These are phyloP conservation scores for Watsonalla binaria DNA, from an alignment of 2,888 invertebrate species.

Conservation along the genomic window DNA sequence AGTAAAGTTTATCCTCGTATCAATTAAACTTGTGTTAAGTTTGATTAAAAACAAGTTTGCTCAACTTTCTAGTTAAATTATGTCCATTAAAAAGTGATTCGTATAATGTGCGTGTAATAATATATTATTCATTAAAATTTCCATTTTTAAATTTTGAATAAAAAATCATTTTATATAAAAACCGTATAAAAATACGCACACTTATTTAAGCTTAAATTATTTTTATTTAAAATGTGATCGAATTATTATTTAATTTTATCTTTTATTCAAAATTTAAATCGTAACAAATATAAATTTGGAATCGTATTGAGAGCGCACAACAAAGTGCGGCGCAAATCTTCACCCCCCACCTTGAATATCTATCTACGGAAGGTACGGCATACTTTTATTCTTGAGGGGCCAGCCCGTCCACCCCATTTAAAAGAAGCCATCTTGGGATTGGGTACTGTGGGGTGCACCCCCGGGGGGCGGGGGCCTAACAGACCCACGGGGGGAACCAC, in stretches of 20 bases:
- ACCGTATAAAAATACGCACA: neutral
- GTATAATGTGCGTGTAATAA: too few relatives aligned
- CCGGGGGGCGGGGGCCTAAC: slow-evolving; percentile 33
- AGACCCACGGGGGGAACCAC: slow-evolving; percentile 54
- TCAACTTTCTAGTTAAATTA: slow-evolving; percentile 6
- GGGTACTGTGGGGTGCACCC: slow-evolving; percentile 43
- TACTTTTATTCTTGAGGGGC: slow-evolving; percentile 76
- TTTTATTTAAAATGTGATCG: too few relatives aligned
- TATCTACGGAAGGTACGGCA: slow-evolving; percentile 66
- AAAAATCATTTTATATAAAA: too few relatives aligned
- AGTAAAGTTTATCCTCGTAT: slow-evolving; percentile 21
- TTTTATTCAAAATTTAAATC: neutral
- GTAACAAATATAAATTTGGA: slow-evolving; percentile 52
- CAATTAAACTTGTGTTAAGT: slow-evolving; percentile 30
- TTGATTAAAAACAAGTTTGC: slow-evolving; percentile 28
- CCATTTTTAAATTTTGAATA: too few relatives aligned
- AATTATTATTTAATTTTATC: too few relatives aligned
- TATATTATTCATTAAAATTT: too few relatives aligned
- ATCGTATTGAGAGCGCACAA: slow-evolving; percentile 58
- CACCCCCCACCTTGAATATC: slow-evolving; percentile 58
- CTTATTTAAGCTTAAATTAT: neutral
- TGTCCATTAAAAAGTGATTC: slow-evolving; percentile 19
- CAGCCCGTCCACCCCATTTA: slow-evolving; percentile 73
- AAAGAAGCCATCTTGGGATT: slow-evolving; percentile 78
- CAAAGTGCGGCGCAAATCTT: slow-evolving; percentile 37